Conservation (phyloP, 1,140 invertebrate species). For the Akabosia matsudoensis region DNA sequence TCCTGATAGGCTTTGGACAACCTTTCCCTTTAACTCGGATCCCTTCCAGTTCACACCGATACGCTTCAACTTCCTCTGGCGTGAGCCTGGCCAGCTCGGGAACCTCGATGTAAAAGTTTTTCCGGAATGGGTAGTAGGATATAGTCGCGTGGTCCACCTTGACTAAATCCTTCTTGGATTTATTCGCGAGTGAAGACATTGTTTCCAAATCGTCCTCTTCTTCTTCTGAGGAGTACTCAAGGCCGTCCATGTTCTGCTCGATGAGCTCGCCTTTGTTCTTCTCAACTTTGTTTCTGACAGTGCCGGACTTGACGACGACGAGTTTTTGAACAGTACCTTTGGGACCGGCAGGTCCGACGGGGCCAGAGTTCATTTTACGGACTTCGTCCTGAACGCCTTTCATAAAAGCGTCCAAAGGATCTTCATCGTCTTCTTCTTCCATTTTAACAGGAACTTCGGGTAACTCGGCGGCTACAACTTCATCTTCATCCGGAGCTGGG, state of each 20-base stretch:
- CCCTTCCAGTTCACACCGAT: constrained; percentile 77
- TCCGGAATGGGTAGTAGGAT: constrained; percentile 84
- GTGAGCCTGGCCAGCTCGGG: constrained; percentile 64
- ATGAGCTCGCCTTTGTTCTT: constrained; percentile 86
- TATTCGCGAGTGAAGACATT: constrained; percentile 80
- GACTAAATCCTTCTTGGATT: constrained; percentile 82
- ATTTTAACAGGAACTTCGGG: constrained; percentile 48
- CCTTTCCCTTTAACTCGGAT: constrained; percentile 79
- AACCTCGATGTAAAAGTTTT: constrained; percentile 65
- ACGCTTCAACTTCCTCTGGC: constrained; percentile 77
- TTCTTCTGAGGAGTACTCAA: constrained; percentile 97
- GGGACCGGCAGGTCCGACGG: constrained; percentile 1
- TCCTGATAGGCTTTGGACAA: constrained; percentile 91
- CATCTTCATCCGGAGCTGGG: constrained; percentile 49
- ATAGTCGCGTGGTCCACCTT: constrained; percentile 83
- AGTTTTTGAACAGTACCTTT: constrained; percentile 50
- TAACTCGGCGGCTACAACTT: constrained; percentile 51
- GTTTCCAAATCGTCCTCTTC: constrained; percentile 91
- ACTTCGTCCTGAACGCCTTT: constrained; percentile 80
- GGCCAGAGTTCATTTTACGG: constrained; percentile 70
- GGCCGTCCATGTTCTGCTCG: constrained; percentile 93
- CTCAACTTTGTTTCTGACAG: constrained; percentile 78
- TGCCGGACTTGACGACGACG: constrained; percentile 80
- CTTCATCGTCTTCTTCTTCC: constrained; percentile 69
- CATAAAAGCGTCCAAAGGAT: constrained; percentile 97